phyloP scores from a whole-genome alignment of 2,113 vertebrate genomes.

The Aspidoscelis tigris region DNA sequence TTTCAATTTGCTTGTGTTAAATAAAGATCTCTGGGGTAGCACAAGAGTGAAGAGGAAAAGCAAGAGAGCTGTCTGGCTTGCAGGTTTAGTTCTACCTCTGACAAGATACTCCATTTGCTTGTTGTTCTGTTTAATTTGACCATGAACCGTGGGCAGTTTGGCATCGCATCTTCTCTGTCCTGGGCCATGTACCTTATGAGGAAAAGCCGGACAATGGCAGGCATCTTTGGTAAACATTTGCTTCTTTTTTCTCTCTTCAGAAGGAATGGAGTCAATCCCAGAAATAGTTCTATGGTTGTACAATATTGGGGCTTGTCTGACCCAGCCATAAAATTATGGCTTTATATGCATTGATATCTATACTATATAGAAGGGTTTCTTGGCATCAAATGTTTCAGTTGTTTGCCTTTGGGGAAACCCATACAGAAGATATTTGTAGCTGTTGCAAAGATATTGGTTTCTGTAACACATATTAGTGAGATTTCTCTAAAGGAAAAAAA shows the following conservation, averaged over 20 bases:
- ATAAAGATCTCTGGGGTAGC: conserved; percentile 59
- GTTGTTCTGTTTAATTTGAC: conserved; percentile 14
- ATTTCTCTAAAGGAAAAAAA: not conserved
- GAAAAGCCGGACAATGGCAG: conserved; percentile 69
- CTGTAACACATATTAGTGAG: accelerated
- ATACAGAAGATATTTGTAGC: conserved; percentile 1
- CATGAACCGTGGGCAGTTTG: conserved; percentile 76
- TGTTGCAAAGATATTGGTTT: not conserved
- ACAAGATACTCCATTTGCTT: conserved; percentile 24
- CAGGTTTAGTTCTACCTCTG: conserved; percentile 5
- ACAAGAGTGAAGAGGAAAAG: conserved; percentile 47
- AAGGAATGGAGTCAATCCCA: not conserved
- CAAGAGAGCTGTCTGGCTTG: conserved; percentile 20
- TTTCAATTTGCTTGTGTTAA: conserved; percentile 70
- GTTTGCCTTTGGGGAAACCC: conserved; percentile 42
- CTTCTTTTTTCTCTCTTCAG: conserved; percentile 39
- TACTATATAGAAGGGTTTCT: not conserved
- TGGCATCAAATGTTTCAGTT: not conserved
- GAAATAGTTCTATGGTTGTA: not conserved
- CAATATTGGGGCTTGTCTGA: not conserved
- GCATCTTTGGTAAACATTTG: conserved; percentile 71
- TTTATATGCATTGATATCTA: not conserved
- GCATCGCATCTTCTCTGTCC: conserved; percentile 70
- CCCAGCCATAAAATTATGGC: conserved; percentile 6
- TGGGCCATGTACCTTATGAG: conserved; percentile 84